phyloP scores from a whole-genome alignment of 2,888 invertebrate genomes.

The Tipula lateralis region DNA sequence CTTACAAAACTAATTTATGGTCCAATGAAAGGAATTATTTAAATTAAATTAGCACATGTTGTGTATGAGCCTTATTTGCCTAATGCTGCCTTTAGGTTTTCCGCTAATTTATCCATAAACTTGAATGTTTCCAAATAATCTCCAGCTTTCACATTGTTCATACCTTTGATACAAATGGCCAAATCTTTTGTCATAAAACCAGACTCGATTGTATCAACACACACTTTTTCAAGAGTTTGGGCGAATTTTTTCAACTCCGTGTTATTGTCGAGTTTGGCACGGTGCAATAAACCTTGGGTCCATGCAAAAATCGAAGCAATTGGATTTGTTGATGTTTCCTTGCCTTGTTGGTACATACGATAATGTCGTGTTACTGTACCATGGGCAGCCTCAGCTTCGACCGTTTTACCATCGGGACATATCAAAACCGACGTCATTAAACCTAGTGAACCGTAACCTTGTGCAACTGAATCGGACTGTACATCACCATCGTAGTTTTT shows the following conservation, averaged over 20 bases:
- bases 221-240: constrained; percentile 81
- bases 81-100: constrained; percentile 70
- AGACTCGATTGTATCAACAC: constrained; percentile 89
- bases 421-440: constrained; percentile 97
- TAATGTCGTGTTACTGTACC: constrained; percentile 94
- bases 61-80: not conserved
- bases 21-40: not conserved
- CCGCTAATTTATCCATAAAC: constrained; percentile 91
- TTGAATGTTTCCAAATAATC: constrained; percentile 97
- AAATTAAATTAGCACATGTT: not conserved
- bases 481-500: constrained; percentile 99
- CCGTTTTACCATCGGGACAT: constrained; percentile 96
- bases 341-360: constrained; percentile 83
- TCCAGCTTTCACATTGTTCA: constrained; percentile 61
- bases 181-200: constrained; percentile 98
- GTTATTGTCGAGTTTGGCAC: constrained; percentile 91
- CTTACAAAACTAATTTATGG: not conserved
- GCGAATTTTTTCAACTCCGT: constrained; percentile 70
- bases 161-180: constrained; percentile 95
- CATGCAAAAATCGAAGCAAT: constrained; percentile 99
- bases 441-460: constrained; percentile 93
- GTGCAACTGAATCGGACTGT: constrained; percentile 96
- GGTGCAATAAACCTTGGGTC: constrained; percentile 88
- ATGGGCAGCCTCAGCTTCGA: constrained; percentile 97
- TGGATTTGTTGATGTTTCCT: constrained; percentile 98